Evolutionary conservation across 2,113 vertebrate genomes (phyloP).

Genomic region (Gavialis gangeticus): DNA sequence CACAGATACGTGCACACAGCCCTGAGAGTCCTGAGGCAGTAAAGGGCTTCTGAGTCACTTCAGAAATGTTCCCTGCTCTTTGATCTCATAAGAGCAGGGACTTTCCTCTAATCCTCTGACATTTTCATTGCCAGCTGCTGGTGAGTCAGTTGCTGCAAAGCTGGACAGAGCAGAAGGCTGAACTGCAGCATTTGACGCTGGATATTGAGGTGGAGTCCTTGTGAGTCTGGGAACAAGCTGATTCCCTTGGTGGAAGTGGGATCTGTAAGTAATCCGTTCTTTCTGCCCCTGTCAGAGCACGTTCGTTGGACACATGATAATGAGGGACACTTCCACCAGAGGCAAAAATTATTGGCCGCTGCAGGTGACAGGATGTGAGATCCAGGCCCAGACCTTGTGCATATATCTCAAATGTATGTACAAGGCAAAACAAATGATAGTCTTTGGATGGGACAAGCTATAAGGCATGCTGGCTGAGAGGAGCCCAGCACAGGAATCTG

Average conservation of each 20-base stretch:
- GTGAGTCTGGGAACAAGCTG: neutral
- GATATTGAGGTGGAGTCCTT: neutral
- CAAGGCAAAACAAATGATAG: neutral
- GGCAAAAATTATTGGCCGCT: neutral
- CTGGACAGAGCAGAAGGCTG: neutral
- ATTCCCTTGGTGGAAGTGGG: neutral
- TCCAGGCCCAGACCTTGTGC: neutral
- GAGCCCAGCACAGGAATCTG: neutral
- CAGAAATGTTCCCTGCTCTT: neutral
- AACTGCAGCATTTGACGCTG: neutral
- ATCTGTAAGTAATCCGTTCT: neutral
- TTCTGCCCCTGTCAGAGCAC: neutral
- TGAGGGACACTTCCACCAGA: neutral
- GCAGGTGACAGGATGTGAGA: neutral
- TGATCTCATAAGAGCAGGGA: neutral
- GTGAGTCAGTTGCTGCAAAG: neutral
- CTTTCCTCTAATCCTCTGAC: neutral
- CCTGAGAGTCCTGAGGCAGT: neutral
- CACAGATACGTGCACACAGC: neutral
- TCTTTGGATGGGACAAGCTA: neutral
- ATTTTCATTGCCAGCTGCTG: neutral
- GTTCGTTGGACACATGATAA: neutral
- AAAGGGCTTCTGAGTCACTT: neutral
- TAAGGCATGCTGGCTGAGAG: neutral
- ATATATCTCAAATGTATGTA: neutral